Base-by-base conservation (phyloP, 2,888 invertebrate species). In the Rapana venosa region DNA sequence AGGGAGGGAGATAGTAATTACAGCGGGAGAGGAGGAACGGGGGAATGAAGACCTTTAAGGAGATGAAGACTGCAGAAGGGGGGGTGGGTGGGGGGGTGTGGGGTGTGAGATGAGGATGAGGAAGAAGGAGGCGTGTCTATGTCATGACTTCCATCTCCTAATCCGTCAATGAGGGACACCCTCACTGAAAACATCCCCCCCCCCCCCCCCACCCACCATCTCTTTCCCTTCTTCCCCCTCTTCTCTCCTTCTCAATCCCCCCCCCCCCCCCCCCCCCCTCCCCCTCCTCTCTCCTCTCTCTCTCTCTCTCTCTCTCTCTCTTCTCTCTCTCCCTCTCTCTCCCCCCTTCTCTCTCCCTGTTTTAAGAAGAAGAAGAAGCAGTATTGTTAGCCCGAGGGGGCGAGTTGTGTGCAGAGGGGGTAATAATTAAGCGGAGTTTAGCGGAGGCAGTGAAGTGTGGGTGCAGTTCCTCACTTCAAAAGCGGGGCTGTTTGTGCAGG, bases 111-210 rank as follows among this genome's bases (percentile, higher is more conserved):
- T 4, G n/a, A n/a, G n/a, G 74, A n/a, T 5, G n/a, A n/a, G 74
- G 13, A 26, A n/a, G 11, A n/a, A 5, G 74, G n/a, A n/a, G 8
- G 74, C n/a, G 74, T 26, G 74, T 13, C 74, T 6, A 13, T 74
- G 74, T 74, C 74, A 74, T 74, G 74, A 74, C n/a, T 74, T 74
- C n/a, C 74, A 74, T 74, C 30, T 74, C n/a, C n/a, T 74, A 26
- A 74, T 74, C 74, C 30, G 74, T 74, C 74, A 74, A 66, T 74
- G 74, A 74, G 74, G n/a, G n/a, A n/a, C 74, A 30, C 30, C n/a
- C 74, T n/a, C 47, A 47, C 47, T 47, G 47, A 47, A 2, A 47
- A 47, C 47, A 47, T 5, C 47, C 47, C 47, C 8, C 47, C 47
- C 47, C 47, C 47, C 47, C 47, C 47, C 47, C 47, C 47, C 47